A percentile compares a stretch with the other conserved stretches of the same genome.
These are phyloP conservation scores for Choristoneura rosaceana DNA, from an alignment of 2,888 invertebrate genomes.

Conservation along the genomic window DNA sequence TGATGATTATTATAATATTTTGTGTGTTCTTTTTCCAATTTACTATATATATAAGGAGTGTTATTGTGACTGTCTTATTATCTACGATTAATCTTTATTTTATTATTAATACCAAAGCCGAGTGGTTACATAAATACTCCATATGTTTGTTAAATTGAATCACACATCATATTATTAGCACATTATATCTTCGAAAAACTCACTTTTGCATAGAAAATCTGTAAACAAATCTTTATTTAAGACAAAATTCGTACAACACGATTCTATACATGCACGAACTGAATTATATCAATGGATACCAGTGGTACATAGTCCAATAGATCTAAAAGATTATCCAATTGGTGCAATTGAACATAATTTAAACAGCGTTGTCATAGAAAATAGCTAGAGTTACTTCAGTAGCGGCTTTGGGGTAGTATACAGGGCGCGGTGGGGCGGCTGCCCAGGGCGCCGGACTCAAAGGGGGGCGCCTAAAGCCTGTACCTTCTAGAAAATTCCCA, in stretches of 20 bases:
- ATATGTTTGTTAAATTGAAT: background rate
- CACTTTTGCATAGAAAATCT: background rate
- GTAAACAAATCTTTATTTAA: background rate
- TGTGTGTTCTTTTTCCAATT: background rate
- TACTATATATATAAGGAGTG: background rate
- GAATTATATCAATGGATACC: background rate
- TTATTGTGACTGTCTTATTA: background rate
- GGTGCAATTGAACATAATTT: background rate
- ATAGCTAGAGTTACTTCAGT: background rate
- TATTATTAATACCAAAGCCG: background rate
- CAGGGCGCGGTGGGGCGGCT: too few relatives aligned
- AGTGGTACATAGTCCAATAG: background rate
- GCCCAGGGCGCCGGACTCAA: too few relatives aligned
- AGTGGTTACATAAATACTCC: background rate
- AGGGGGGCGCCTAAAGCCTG: too few relatives aligned
- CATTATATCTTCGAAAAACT: background rate
- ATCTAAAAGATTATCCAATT: conserved; percentile 1
- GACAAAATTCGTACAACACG: background rate
- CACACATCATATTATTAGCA: background rate
- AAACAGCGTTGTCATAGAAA: background rate
- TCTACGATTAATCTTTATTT: background rate
- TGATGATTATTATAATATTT: background rate
- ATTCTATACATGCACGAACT: background rate
- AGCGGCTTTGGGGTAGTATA: too few relatives aligned
- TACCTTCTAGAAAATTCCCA: too few relatives aligned